A percentile compares a stretch with the other conserved stretches of the same genome.
Conservation (phyloP, 2,888 invertebrate species). For the Ametastegia equiseti region DNA sequence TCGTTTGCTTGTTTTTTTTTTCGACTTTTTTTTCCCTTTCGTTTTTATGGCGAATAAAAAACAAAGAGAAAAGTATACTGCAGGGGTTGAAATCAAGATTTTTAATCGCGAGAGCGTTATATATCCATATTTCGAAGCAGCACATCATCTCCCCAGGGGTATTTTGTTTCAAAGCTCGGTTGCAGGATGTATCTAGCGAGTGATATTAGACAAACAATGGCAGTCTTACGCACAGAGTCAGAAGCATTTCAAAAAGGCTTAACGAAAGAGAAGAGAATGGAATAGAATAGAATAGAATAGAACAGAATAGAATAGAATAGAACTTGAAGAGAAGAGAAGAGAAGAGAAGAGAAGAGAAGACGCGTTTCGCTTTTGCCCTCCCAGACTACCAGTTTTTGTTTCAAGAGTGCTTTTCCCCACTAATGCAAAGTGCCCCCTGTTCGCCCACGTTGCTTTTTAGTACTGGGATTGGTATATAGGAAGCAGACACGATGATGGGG, state of each 20-base stretch:
- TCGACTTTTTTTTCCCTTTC: too few relatives aligned
- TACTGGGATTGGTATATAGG: background rate
- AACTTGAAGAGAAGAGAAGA: background rate
- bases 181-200: too few relatives aligned
- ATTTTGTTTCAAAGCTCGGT: too few relatives aligned
- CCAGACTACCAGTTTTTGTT: slow-evolving; percentile 24
- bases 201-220: background rate
- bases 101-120: background rate
- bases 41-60: too few relatives aligned
- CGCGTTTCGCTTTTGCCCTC: background rate
- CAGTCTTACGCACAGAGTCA: background rate
- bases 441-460: background rate
- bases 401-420: slow-evolving; percentile 27
- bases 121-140: too few relatives aligned
- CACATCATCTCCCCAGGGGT: too few relatives aligned
- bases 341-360: background rate
- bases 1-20: too few relatives aligned
- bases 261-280: background rate
- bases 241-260: background rate
- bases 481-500: background rate
- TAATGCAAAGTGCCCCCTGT: slow-evolving; percentile 19
- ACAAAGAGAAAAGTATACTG: background rate
- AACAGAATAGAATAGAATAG: too few relatives aligned
- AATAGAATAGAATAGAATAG: background rate
- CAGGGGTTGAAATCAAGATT: background rate